Evolutionary conservation across 30 jellyfish, hydroid and myxozoan species (phyloP), one percentile per base, ranked within the genome.

Genomic region (Turritopsis rubra): DNA sequence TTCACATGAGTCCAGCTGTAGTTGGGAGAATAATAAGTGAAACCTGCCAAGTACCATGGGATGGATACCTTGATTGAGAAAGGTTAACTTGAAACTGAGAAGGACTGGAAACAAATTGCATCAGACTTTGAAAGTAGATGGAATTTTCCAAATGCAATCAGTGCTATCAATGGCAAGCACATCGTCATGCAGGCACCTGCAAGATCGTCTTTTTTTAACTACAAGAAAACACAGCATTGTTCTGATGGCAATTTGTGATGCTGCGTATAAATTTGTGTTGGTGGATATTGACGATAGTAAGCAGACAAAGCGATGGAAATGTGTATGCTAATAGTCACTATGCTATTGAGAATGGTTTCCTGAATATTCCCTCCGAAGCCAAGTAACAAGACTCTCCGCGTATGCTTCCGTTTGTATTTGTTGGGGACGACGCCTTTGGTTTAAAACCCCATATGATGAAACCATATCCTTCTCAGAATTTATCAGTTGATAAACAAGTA

Each of bases 401-500:
- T n/a, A n/a, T n/a, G n/a, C n/a, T 85, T 28, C 93, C 89, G 7
- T 79, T 75, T 77, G 88, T 85, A 16, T 76, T 75, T 78, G 77
- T 85, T 21, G 93, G 93, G 52, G 91, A 84, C 76, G 87, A 84
- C 29, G 93, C 89, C 28, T 85, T 85, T 85, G 88, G 83, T 13
- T 70, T 86, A 28, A 86, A 86, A 71, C 54, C 54, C 27, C 81
- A 81, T 72, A 25, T 86, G 94, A 86, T 86, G 85, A 86, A 79
- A 80, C 94, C 86, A 17, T 86, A 79, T 73, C 89, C 94, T 23
- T 25, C 19, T n/a, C 30, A 66, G 41, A 71, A 28, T 25, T 23
- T 86, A 21, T 28, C 89, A 24, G 52, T 17, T 8, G 86, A 80
- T n/a, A 70, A 86, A 41, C 41, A 80, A 28, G 73, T 86, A 23